phyloP scores from a whole-genome alignment of 1,140 invertebrate genomes.

The Stegodyphus dumicola region DNA sequence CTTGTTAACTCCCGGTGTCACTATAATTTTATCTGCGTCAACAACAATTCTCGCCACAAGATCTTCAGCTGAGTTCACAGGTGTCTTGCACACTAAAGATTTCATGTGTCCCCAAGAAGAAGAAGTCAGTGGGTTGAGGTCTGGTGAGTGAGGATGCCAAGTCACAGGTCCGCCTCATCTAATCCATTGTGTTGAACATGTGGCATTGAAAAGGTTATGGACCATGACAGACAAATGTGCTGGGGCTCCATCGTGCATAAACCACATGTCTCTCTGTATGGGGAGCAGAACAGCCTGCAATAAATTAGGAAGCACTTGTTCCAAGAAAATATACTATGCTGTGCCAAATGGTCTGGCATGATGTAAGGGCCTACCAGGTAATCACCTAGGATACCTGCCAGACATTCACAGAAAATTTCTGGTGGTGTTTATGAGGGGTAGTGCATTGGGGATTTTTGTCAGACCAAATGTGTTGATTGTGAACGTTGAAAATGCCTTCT shows the following conservation, averaged over 20 bases:
- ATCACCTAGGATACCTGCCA: no score
- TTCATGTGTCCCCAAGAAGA: slow-evolving; percentile 61
- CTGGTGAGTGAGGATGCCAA: slow-evolving; percentile 60
- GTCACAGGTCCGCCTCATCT: slow-evolving; percentile 5
- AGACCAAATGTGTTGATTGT: no score
- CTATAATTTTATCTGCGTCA: not conserved
- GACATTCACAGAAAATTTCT: no score
- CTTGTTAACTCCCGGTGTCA: not conserved
- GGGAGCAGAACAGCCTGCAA: not conserved
- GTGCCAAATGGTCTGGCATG: no score
- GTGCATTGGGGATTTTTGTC: no score
- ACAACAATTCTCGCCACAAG: not conserved
- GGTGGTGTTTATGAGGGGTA: no score
- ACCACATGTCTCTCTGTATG: not conserved
- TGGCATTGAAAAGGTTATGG: not conserved
- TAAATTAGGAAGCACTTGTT: no score
- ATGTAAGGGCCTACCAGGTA: no score
- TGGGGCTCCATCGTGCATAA: not conserved
- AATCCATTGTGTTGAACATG: slow-evolving; percentile 1
- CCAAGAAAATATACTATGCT: no score
- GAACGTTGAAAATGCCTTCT: no score
- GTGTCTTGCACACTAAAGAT: slow-evolving; percentile 36
- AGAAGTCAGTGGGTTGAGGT: slow-evolving; percentile 62
- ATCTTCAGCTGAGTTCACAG: not conserved
- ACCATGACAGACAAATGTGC: no score